These are phyloP conservation scores for Automeris io DNA, from an alignment of 2,888 invertebrate species.

Conservation along the genomic window DNA sequence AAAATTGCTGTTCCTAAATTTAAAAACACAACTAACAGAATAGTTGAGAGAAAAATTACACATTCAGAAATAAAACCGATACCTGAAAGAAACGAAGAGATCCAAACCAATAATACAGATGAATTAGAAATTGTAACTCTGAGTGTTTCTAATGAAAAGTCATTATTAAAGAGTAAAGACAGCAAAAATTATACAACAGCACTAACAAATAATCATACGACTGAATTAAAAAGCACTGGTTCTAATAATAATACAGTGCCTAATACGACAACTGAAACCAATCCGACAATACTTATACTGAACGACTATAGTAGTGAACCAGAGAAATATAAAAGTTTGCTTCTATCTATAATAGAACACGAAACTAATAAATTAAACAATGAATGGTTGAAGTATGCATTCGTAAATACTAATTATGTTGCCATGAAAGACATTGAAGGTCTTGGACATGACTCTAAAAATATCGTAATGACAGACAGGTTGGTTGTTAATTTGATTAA, in stretches of 20 bases:
- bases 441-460: not conserved
- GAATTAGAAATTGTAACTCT: conserved; percentile 1
- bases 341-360: conserved; percentile 34
- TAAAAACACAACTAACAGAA: not conserved
- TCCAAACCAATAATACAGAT: not conserved
- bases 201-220: conserved; percentile 1
- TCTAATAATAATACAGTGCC: not conserved
- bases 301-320: conserved; percentile 17
- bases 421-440: not conserved
- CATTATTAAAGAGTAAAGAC: too few species aligned
- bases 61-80: conserved; percentile 7
- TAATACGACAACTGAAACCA: conserved; percentile 11
- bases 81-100: not conserved
- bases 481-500: not conserved
- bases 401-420: not conserved
- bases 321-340: conserved; percentile 21
- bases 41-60: conserved; percentile 9
- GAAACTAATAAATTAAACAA: conserved; percentile 28
- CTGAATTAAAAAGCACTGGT: not conserved
- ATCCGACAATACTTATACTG: conserved; percentile 29
- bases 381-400: conserved; percentile 21
- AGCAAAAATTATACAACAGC: not conserved
- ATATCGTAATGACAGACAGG: not conserved
- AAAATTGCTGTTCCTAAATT: not conserved
- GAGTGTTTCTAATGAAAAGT: too few species aligned